A percentile compares a stretch with the other conserved stretches of the same genome.
Evolutionary conservation across 1,140 invertebrate species (phyloP).

Genomic region (Andricus grossulariae): DNA sequence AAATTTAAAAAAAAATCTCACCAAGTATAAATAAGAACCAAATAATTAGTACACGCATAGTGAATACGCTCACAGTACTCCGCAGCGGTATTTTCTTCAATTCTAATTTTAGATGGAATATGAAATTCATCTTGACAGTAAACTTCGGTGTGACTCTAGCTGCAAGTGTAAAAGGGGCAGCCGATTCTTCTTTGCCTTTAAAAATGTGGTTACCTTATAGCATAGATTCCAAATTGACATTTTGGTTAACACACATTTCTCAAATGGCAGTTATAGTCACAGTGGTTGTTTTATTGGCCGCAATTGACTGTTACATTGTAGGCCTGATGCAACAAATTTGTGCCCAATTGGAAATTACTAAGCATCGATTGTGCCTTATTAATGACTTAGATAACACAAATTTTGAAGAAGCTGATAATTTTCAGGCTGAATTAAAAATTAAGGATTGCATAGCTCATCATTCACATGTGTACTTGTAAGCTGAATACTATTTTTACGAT

Average conservation of each 20-base stretch:
- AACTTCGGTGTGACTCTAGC: too few species aligned
- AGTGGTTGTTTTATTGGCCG: background rate
- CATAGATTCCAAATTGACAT: background rate
- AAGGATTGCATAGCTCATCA: background rate
- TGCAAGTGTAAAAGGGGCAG: background rate
- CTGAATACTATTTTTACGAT: background rate
- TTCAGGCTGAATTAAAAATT: background rate
- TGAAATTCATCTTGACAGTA: too few species aligned
- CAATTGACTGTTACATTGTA: background rate
- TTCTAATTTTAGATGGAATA: too few species aligned
- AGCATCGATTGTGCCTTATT: background rate
- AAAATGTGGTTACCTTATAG: background rate
- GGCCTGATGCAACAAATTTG: slow-evolving; percentile 9
- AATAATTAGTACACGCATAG: too few species aligned
- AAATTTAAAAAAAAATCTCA: too few species aligned
- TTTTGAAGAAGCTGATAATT: background rate
- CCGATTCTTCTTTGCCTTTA: background rate
- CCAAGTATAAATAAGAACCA: too few species aligned
- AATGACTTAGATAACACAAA: background rate
- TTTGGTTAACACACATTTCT: background rate
- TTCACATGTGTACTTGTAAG: slow-evolving; percentile 8
- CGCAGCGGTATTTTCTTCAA: too few species aligned
- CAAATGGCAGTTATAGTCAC: background rate
- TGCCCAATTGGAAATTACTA: slow-evolving; percentile 1
- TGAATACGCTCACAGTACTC: too few species aligned